phyloP scores from a whole-genome alignment of 1,140 invertebrate genomes.

The Brachionus calyciflorus region DNA sequence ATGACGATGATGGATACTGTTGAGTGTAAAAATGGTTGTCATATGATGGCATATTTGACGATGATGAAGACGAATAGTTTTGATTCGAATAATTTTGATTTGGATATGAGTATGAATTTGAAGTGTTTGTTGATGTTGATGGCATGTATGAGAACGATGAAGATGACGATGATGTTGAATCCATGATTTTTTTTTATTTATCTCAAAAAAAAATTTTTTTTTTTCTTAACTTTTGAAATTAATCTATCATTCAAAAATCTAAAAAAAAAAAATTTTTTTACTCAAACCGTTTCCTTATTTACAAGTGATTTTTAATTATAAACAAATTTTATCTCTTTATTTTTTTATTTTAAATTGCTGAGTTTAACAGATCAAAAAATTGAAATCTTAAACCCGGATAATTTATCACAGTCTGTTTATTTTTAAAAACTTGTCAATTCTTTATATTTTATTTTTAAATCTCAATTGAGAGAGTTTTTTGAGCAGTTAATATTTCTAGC shows the following conservation, averaged over 20 bases:
- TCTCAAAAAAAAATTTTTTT: background rate
- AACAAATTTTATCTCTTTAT: background rate
- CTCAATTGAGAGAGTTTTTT: too few species aligned
- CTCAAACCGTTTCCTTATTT: background rate
- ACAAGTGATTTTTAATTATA: background rate
- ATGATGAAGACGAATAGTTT: too few species aligned
- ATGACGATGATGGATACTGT: background rate
- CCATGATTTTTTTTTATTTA: background rate
- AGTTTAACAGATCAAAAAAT: background rate
- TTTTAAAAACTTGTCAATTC: slow-evolving; percentile 33
- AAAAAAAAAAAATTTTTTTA: background rate
- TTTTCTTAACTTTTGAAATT: too few species aligned
- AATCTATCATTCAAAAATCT: too few species aligned
- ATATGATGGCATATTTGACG: background rate
- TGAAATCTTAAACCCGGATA: background rate
- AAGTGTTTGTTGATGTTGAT: background rate
- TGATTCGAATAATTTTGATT: background rate
- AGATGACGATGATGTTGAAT: background rate
- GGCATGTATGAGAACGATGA: background rate
- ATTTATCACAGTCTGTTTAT: slow-evolving; percentile 38
- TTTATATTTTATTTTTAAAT: background rate
- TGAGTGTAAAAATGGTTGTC: background rate
- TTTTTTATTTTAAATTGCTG: too few species aligned
- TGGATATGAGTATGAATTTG: background rate
- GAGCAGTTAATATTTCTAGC: too few species aligned